Conservation (phyloP, 2,888 invertebrate species). For the Diogma glabrata region DNA sequence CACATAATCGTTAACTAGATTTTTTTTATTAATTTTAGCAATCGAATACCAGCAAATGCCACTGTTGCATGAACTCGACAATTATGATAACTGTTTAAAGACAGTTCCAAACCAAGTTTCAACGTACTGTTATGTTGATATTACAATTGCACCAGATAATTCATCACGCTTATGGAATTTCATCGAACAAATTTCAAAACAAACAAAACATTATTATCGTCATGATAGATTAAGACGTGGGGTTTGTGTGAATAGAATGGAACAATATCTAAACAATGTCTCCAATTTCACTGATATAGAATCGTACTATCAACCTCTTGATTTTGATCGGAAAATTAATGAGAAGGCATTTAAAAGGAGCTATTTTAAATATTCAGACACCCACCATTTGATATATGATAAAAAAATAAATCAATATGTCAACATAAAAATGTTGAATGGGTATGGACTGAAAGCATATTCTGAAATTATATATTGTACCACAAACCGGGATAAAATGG, state of each 20-base stretch:
- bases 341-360: not conserved
- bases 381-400: too few species aligned
- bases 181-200: constrained; percentile 12
- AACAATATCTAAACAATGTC: not conserved
- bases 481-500: too few species aligned
- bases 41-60: constrained; percentile 34
- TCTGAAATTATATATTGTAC: constrained; percentile 16
- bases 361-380: too few species aligned
- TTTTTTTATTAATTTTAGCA: too few species aligned
- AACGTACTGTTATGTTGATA: constrained; percentile 8
- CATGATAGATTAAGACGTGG: constrained; percentile 16
- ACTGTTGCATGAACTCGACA: constrained; percentile 28
- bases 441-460: constrained; percentile 13
- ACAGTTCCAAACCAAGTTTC: constrained; percentile 24
- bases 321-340: constrained; percentile 5
- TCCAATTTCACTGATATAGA: too few species aligned
- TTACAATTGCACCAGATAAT: constrained; percentile 2
- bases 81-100: constrained; percentile 32
- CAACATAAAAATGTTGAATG: constrained; percentile 14
- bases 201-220: constrained; percentile 11
- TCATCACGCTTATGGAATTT: constrained; percentile 1
- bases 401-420: constrained; percentile 12
- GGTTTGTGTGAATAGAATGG: constrained; percentile 13
- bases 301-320: not conserved
- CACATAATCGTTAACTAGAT: too few species aligned